phyloP scores from a whole-genome alignment of 2,113 vertebrate species.

The Tachysurus vachellii region DNA sequence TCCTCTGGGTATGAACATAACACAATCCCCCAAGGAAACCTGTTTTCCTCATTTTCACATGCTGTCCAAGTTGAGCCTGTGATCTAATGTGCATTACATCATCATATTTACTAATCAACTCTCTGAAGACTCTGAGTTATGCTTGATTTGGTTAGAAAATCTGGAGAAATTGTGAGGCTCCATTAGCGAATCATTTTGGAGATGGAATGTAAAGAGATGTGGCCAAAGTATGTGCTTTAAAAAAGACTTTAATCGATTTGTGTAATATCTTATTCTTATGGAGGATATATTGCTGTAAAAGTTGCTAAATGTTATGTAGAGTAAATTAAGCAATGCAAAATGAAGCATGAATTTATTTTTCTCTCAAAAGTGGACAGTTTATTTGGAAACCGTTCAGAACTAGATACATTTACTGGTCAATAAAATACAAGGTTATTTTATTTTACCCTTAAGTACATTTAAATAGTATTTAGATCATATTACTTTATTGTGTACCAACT shows the following conservation, averaged over 20 bases:
- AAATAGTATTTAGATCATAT: not conserved
- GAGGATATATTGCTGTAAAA: not conserved
- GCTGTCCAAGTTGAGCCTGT: conserved; percentile 47
- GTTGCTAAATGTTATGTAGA: not conserved
- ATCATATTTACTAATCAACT: conserved; percentile 20
- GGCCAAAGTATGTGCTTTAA: not conserved
- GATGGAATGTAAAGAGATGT: not conserved
- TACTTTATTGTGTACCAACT: not conserved
- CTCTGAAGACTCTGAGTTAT: not conserved
- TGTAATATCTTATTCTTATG: not conserved
- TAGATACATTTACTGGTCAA: not conserved
- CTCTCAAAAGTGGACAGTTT: not conserved
- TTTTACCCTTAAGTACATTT: not conserved
- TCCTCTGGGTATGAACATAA: conserved; percentile 46
- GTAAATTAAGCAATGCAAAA: not conserved
- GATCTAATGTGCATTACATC: conserved; percentile 11
- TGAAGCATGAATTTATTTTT: not conserved
- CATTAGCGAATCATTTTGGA: not conserved
- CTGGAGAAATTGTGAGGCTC: not conserved
- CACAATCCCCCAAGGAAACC: conserved; percentile 31
- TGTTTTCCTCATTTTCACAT: conserved; percentile 33
- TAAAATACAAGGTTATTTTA: not conserved
- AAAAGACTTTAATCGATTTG: not conserved
- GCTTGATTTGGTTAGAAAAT: not conserved
- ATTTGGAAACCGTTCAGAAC: not conserved